A percentile compares a stretch with the other conserved stretches of the same genome.
Evolutionary conservation across 2,113 vertebrate genomes (phyloP).

Genomic region (Dascyllus trimaculatus): DNA sequence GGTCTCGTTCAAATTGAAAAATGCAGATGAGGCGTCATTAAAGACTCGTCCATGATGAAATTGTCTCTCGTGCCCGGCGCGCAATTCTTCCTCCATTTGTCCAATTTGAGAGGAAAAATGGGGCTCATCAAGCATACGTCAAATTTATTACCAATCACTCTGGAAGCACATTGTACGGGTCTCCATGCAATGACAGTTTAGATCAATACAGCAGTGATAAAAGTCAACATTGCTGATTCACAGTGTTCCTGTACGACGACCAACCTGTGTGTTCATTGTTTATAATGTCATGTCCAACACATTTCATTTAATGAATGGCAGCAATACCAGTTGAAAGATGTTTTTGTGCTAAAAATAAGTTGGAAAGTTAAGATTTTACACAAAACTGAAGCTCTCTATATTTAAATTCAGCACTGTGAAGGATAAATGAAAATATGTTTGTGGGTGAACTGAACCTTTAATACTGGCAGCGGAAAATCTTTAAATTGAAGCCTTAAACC

Average conservation of each 20-base stretch:
- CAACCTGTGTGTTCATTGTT: conserved; percentile 16
- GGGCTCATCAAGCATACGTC: conserved; percentile 60
- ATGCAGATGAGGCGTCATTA: conserved; percentile 78
- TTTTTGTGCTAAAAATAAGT: too few relatives aligned
- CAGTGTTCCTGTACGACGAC: background rate
- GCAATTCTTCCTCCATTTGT: conserved; percentile 70
- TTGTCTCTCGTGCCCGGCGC: conserved; percentile 58
- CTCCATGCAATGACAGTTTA: conserved; percentile 48
- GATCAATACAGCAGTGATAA: conserved; percentile 41
- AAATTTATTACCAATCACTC: conserved; percentile 56
- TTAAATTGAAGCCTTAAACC: too few relatives aligned
- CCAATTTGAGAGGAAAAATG: conserved; percentile 64
- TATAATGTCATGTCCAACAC: conserved; percentile 18
- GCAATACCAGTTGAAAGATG: background rate
- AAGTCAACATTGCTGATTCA: conserved; percentile 30
- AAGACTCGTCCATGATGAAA: conserved; percentile 66
- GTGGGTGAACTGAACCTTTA: too few relatives aligned
- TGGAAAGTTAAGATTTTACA: too few relatives aligned
- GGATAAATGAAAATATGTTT: too few relatives aligned
- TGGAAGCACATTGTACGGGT: conserved; percentile 24
- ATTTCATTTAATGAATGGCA: background rate
- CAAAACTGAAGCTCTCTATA: too few relatives aligned
- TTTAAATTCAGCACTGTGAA: too few relatives aligned
- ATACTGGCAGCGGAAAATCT: too few relatives aligned
- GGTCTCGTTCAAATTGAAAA: conserved; percentile 71